Evolutionary conservation across 2,888 invertebrate species (phyloP), one percentile per base, ranked within the genome.

Genomic region (Liopterus haemorrhoidalis): DNA sequence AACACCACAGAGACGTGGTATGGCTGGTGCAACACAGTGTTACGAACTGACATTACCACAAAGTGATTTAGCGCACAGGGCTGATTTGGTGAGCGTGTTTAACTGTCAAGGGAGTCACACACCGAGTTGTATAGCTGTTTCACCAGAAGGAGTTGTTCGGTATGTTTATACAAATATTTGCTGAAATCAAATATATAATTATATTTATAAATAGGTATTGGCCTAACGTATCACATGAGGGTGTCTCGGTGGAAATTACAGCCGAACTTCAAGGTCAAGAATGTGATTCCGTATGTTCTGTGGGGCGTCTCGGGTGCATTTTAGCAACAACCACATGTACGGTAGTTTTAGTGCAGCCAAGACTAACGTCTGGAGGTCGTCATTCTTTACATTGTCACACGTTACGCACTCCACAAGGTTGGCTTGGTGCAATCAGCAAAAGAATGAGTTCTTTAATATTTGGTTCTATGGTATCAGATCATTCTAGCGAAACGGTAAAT

Each of bases 241-340:
- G 85, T 0, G 82, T 85, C 1, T 90, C 85, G 8, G 78, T 85
- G 9, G 94, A 95, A 63, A 80, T 85, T 30, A 82, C 80, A 44
- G 85, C 87, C 2, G 92, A 93, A 61, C 71, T 95, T 21, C 88
- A 89, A 19, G 0, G 45, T 3, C 88, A 90, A 66, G 89, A 90
- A 69, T 90, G 89, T 57, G 85, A 86, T 57, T 77, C 81, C 42
- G 69, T 90, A 12, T 75, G 80, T 1, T 77, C 78, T 51, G 70
- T 82, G 22, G 45, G 45, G 19, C 39, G 45, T 19, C 38, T 81
- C 35, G 89, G 89, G 1, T 85, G 90, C 59, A 75, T 94, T 54
- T 72, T 94, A 36, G 89, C 90, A 1, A 95, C 94, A 8, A 94
- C 94, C 0, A 93, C 94, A 0, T 90, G 91, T 60, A 90, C 88